Conservation (phyloP, 2,797 vertebrate species). For the Momotus momota region DNA sequence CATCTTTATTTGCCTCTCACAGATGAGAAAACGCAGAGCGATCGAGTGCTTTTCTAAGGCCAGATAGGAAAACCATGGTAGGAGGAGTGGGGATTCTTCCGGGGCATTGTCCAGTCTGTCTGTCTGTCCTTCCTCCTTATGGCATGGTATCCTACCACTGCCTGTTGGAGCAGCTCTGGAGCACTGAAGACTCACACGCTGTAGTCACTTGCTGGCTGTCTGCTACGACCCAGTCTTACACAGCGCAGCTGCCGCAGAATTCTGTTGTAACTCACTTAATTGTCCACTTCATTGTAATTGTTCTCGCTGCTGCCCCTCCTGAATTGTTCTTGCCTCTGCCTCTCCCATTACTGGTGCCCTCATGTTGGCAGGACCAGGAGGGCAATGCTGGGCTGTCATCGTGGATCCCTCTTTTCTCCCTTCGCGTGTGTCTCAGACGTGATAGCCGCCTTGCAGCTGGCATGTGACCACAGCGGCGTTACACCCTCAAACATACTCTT, state of each 20-base stretch:
- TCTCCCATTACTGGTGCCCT: not conserved
- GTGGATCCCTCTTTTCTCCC: not conserved
- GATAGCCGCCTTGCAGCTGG: not conserved
- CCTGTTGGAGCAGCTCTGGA: not conserved
- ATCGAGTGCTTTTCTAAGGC: not conserved
- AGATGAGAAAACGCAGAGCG: not conserved
- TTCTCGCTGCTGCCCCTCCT: not conserved
- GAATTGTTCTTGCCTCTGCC: not conserved
- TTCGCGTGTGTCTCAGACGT: accelerated
- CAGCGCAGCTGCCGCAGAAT: not conserved
- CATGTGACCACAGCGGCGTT: not conserved
- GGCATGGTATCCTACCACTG: not conserved
- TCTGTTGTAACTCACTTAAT: not conserved
- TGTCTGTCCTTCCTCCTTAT: not conserved
- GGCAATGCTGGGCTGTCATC: not conserved
- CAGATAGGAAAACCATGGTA: not conserved
- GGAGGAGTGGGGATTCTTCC: not conserved
- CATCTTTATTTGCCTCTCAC: not conserved
- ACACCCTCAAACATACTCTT: not conserved
- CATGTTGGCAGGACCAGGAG: not conserved
- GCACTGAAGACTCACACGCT: not conserved
- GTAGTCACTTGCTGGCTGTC: not conserved
- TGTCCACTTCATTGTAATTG: not conserved
- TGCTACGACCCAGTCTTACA: not conserved
- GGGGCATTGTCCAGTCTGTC: not conserved